These are phyloP conservation scores for Phymastichus coffea DNA, from an alignment of 1,140 invertebrate species.

Conservation along the genomic window DNA sequence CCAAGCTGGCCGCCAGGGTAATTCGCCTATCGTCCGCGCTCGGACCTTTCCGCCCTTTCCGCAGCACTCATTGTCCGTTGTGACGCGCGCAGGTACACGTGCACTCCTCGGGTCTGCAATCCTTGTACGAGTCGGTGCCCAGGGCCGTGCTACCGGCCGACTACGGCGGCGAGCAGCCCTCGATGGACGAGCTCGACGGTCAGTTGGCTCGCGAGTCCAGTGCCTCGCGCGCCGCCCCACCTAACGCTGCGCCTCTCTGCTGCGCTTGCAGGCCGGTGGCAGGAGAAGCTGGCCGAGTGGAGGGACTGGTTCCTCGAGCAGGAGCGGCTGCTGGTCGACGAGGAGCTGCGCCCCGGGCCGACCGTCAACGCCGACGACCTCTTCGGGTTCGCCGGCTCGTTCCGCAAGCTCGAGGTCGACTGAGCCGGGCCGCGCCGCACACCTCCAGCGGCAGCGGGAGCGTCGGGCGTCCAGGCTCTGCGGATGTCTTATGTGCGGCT, in stretches of 20 bases:
- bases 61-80: background rate
- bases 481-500: too few species aligned
- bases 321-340: conserved; percentile 42
- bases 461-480: too few species aligned
- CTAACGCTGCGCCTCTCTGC: too few species aligned
- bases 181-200: conserved; percentile 41
- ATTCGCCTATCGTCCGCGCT: background rate
- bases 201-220: background rate
- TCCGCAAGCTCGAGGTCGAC: conserved; percentile 52
- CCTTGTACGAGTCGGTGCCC: conserved; percentile 55
- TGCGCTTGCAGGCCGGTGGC: too few species aligned
- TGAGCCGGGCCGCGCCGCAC: conserved; percentile 30
- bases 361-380: conserved; percentile 37
- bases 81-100: conserved; percentile 41
- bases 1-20: conserved; percentile 63
- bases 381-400: conserved; percentile 49
- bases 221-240: too few species aligned
- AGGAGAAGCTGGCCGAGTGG: conserved; percentile 46
- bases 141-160: conserved; percentile 57
- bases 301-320: conserved; percentile 53
- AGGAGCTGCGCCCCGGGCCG: conserved; percentile 46
- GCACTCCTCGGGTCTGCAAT: conserved; percentile 52
- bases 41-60: background rate
- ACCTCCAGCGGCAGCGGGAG: too few species aligned
- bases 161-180: conserved; percentile 52